phyloP scores from a whole-genome alignment of 2,113 vertebrate genomes.

The Dipodomys spectabilis region DNA sequence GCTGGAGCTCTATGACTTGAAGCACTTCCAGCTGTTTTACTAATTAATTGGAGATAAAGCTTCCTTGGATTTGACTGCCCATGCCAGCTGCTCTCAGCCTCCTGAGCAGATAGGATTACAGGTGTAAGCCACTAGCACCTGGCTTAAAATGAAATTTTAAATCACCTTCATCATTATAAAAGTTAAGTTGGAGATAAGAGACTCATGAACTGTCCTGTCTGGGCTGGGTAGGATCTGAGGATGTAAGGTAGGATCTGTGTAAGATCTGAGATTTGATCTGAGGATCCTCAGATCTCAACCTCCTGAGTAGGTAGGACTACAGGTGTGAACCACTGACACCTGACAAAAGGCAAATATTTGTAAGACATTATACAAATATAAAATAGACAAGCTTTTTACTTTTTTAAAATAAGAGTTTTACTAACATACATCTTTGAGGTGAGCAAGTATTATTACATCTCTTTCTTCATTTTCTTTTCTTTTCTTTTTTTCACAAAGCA shows the following conservation, averaged over 20 bases:
- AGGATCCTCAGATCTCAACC: no score
- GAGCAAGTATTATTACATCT: background rate
- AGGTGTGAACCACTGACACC: background rate
- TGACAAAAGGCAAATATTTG: slow-evolving; percentile 16
- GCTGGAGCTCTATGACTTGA: no score
- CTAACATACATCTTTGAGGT: background rate
- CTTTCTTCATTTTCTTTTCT: background rate
- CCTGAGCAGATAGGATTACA: no score
- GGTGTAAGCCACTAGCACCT: background rate
- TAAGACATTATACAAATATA: background rate
- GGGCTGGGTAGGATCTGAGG: no score
- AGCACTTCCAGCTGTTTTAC: no score
- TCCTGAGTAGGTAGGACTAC: no score
- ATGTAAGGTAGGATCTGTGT: no score
- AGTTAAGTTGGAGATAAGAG: background rate
- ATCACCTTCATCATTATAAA: background rate
- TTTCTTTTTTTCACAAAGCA: background rate
- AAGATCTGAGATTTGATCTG: no score
- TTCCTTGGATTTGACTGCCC: no score
- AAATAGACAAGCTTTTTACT: background rate
- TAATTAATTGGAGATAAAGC: no score
- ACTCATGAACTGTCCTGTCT: background rate
- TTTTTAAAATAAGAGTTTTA: background rate
- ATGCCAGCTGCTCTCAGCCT: no score
- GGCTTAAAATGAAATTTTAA: slow-evolving; percentile 28